Evolutionary conservation across 2,113 vertebrate genomes (phyloP), one percentile per base, ranked within the genome.

Genomic region (Psophia crepitans): DNA sequence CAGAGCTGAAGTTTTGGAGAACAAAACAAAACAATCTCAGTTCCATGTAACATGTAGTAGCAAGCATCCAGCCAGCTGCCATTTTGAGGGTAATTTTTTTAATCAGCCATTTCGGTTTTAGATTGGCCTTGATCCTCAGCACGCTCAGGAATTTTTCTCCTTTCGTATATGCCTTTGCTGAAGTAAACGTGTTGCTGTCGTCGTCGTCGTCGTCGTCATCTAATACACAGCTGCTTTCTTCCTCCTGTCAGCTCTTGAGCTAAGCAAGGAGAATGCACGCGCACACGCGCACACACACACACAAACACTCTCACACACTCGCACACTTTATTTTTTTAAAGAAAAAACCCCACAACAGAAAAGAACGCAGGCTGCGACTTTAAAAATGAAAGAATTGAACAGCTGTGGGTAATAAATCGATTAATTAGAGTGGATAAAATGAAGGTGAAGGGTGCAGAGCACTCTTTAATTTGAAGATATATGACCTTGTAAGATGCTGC

Each of bases 11-110:
- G 57, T 91, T 97, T 78, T 84, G 84, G 65, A 91, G 43, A 83
- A 90, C 53, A 89, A 90, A 95, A 69, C 56, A 83, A 87, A 83
- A 27, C 69, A 94, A 78, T 68, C 89, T 91, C 73, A 81, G 60
- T 70, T 88, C 56, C 76, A 90, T 11, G 39, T 87, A 96, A 94
- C 87, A 33, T 68, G 91, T 53, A 89, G 90, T 76, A 88, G 95
- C 95, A 90, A 35, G 83, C 70, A 96, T 84, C 81, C 83, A 89
- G 81, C 61, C 68, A 95, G 89, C 94, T 98, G 97, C 96, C 97
- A 95, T 97, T 97, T 97, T 97, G 84, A 97, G 89, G 84, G 92
- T 87, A 93, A 94, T 90, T 91, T 96, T 96, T 97, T 96, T 84
- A 95, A 96, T 94, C 73, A 68, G 95, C 94, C 97, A 97, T 98